Conservation (phyloP, 2,113 vertebrate species). For the Syrrhaptes paradoxus region DNA sequence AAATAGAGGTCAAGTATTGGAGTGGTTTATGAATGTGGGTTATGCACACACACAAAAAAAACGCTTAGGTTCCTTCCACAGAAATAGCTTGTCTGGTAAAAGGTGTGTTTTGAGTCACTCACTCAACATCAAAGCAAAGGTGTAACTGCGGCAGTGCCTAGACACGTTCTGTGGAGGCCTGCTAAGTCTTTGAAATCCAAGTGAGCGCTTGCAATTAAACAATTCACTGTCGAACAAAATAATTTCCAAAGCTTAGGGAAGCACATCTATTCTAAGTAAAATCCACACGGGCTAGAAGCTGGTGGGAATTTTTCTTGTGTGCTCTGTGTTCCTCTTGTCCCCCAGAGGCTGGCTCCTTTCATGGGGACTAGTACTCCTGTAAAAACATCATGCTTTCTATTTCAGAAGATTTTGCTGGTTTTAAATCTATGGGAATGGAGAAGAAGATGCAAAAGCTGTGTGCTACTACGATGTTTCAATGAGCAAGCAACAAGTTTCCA, state of each 20-base stretch:
- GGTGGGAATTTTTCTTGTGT: background rate
- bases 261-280: background rate
- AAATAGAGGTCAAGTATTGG: background rate
- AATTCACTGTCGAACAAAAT: background rate
- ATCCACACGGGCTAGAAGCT: background rate
- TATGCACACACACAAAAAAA: background rate
- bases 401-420: background rate
- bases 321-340: background rate
- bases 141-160: background rate
- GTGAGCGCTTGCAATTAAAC: background rate
- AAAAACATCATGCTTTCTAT: background rate
- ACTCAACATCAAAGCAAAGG: background rate
- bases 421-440: rapidly evolving
- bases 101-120: background rate
- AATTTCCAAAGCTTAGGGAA: background rate
- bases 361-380: background rate
- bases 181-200: background rate
- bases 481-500: background rate
- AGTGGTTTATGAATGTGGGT: background rate
- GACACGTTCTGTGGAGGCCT: background rate
- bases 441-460: background rate
- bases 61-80: rapidly evolving
- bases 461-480: background rate
- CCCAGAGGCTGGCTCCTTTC: background rate
- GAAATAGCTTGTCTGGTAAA: background rate